A percentile compares a stretch with the other conserved stretches of the same genome.
Conservation (phyloP, 2,888 invertebrate species). For the Acanthosepion esculentum region DNA sequence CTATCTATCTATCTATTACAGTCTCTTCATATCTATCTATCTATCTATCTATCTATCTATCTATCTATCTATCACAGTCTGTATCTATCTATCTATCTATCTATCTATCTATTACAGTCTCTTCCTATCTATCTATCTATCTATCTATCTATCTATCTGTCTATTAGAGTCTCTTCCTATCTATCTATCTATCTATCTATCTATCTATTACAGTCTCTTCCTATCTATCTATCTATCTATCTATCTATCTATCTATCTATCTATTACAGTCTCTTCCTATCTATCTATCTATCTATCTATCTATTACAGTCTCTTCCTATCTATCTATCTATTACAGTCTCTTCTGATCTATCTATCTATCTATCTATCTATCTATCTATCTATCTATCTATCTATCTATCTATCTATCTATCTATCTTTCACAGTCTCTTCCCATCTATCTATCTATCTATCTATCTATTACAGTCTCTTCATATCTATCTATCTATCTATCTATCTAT, state of each 20-base stretch:
- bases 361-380: not conserved
- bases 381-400: accelerated
- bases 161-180: not conserved
- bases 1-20: not conserved
- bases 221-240: not conserved
- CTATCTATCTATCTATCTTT: not conserved
- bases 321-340: not conserved
- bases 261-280: no score
- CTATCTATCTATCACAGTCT: no score
- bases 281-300: not conserved
- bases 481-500: not conserved
- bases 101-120: no score
- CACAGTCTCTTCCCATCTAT: not conserved
- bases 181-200: no score
- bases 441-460: not conserved
- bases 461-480: no score
- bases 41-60: not conserved
- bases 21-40: not conserved
- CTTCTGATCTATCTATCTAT: no score
- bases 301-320: no score
- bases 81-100: not conserved
- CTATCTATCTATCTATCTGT: not conserved
- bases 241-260: not conserved
- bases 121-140: not conserved
- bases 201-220: not conserved